Evolutionary conservation across 2,888 invertebrate species (phyloP).

Genomic region (Hypselothyrea guttata): DNA sequence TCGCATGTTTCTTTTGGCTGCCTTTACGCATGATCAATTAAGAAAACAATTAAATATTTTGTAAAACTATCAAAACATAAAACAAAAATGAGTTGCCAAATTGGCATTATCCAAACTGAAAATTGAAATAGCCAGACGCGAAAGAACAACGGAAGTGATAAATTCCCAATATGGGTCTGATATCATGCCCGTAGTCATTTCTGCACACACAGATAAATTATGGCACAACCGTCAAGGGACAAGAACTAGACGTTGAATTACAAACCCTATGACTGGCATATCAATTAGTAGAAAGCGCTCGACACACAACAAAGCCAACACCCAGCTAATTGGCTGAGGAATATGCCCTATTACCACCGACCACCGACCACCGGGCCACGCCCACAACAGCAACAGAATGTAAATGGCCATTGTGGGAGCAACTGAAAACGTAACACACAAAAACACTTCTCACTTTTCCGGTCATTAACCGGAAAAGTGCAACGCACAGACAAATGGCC

Average conservation of each 20-base stretch:
- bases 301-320: slow-evolving; percentile 61
- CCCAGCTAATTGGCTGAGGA: slow-evolving; percentile 49
- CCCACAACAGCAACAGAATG: slow-evolving; percentile 41
- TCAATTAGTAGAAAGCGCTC: slow-evolving; percentile 76
- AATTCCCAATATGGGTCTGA: slow-evolving; percentile 56
- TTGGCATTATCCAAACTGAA: slow-evolving; percentile 42
- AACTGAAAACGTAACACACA: slow-evolving; percentile 15
- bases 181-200: slow-evolving; percentile 58
- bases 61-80: slow-evolving; percentile 40
- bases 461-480: slow-evolving; percentile 72
- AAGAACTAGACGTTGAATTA: slow-evolving; percentile 26
- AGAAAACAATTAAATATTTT: slow-evolving; percentile 68
- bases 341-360: slow-evolving; percentile 1
- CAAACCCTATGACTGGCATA: slow-evolving; percentile 52
- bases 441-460: slow-evolving; percentile 41
- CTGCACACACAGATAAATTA: slow-evolving; percentile 53
- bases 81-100: slow-evolving; percentile 45
- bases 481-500: slow-evolving; percentile 43
- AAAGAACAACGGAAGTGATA: slow-evolving; percentile 62
- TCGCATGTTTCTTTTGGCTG: slow-evolving; percentile 23
- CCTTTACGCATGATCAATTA: slow-evolving; percentile 75
- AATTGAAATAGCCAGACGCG: no score
- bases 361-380: slow-evolving; percentile 27
- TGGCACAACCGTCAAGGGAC: slow-evolving; percentile 41
- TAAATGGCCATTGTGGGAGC: slow-evolving; percentile 2